Base-by-base conservation (phyloP, 2,888 invertebrate species). In the Nomada hirtipes region DNA sequence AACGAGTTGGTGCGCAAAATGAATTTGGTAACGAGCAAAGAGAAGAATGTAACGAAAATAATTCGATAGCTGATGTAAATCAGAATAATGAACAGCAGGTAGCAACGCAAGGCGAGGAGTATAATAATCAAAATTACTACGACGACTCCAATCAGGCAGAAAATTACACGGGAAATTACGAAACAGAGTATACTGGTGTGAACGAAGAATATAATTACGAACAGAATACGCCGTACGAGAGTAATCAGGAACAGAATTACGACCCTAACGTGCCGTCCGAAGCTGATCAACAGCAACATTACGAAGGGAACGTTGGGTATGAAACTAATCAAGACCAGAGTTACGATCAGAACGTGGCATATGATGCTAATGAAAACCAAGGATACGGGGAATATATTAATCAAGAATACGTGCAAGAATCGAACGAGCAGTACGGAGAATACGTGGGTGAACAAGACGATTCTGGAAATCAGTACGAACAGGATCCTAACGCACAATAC, bases 401-500 rank as follows among this genome's bases (percentile, higher is more conserved):
- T 55, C 73, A 79, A 60, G 69, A 84, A 11, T 83, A 72, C 53
- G 52, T 52, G 1, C 70, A 82, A 20, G 74, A 23, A 29, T 42
- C 76, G 23, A 59, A 57, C 26, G 70, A 74, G 18, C 74, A 86
- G 52, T 76, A 76, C 55, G 69, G 15, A 44, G 71, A 47, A 23
- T 76, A 82, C 7, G n/a, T 68, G 4, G 55, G 29, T 0, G 63
- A 73, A 15, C 88, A 80, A 71, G 71, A 76, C 15, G 81, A 23
- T 53, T 18, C 69, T 50, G 71, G 65, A 44, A 67, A 75, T 42
- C 71, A 80, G 44, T 76, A 79, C n/a, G 72, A 70, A 47, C 60
- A 78, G 18, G 78, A 89, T 67, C 71, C 85, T 0, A 79, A 87
- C 10, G 57, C 53, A 1, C 79, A 87, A 4, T 86, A 87, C 59